Evolutionary conservation across 2,888 invertebrate species (phyloP), one percentile per base, ranked within the genome.

Genomic region (Hirtodrosophila histrioides): DNA sequence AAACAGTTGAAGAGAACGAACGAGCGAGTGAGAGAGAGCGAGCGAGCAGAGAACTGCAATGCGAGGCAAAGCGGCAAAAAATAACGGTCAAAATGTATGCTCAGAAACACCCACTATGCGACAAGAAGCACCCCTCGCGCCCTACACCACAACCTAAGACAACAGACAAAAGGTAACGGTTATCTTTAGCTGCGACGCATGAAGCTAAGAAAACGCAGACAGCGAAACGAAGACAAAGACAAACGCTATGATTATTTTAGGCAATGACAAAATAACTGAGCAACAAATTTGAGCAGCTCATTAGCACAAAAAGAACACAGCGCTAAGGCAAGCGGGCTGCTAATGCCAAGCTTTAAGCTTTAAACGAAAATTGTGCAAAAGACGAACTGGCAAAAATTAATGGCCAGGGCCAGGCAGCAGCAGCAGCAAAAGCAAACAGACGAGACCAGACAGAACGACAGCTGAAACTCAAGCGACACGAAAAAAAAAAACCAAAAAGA

Each of bases 21-120:
- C 6, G 61, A 66, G 58, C 24, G 43, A 60, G 61, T 23, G 29
- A 39, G 37, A 3, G 17, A 17, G 17, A 17, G n/a, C n/a, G 17
- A 17, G 17, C 17, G 17, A 17, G 31, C 24, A 31, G 36, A 56
- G 67, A 70, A 69, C 51, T 70, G 67, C 72, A 78, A 49, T 55
- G 63, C 41, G 50, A 76, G 45, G 39, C 65, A 64, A 67, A 63
- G 61, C 62, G 68, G 61, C 64, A 79, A 84, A 82, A 82, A 79
- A 84, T 84, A 86, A 84, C 84, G 85, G 86, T 84, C 86, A 68
- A 79, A 70, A 62, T 49, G 43, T 48, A 62, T 55, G 61, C 57
- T 53, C 37, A 49, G 33, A 69, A 66, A 60, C 75, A 73, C 75
- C 78, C 76, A 76, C 76, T 56, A 65, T 51, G 49, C 41, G 55